Conservation (phyloP, 1,140 invertebrate species). For the Drosophila orena region DNA sequence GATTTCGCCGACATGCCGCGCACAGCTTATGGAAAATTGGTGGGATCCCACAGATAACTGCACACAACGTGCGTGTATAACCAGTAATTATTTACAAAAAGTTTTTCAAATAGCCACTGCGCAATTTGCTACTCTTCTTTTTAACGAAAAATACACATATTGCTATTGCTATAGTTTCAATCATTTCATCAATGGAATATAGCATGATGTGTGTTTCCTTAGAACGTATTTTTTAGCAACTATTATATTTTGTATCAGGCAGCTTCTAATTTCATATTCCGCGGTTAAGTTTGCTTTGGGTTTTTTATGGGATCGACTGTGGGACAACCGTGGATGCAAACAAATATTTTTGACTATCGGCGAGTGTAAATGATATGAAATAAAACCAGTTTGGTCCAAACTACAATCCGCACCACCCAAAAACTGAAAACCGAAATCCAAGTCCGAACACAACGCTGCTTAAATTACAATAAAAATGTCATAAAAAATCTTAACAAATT, state of each 20-base stretch:
- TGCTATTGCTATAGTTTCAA: no score
- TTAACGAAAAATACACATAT: neutral
- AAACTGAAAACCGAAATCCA: conserved; percentile 21
- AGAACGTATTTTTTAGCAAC: neutral
- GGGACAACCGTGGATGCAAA: conserved; percentile 19
- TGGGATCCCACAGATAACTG: conserved; percentile 9
- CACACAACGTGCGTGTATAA: conserved; percentile 3
- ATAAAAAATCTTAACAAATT: conserved; percentile 55
- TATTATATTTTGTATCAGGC: neutral
- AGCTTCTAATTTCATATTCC: neutral
- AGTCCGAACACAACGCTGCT: conserved; percentile 33
- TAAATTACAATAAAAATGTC: conserved; percentile 69
- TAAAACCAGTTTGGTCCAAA: conserved; percentile 30
- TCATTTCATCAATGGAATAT: no score
- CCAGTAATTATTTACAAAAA: conserved; percentile 22
- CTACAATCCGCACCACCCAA: conserved; percentile 37
- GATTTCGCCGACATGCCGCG: conserved; percentile 41
- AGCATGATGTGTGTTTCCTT: neutral
- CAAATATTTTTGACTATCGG: neutral
- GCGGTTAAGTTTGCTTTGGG: no score
- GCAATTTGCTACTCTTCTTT: neutral
- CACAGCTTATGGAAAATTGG: conserved; percentile 18
- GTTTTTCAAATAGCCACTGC: neutral
- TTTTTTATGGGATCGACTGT: conserved; percentile 2
- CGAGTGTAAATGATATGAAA: conserved; percentile 3